Percentiles rank a stretch among this genome's conserved stretches.
These are phyloP conservation scores for Labeo catla DNA, from an alignment of 2,113 vertebrate genomes.

Conservation along the genomic window DNA sequence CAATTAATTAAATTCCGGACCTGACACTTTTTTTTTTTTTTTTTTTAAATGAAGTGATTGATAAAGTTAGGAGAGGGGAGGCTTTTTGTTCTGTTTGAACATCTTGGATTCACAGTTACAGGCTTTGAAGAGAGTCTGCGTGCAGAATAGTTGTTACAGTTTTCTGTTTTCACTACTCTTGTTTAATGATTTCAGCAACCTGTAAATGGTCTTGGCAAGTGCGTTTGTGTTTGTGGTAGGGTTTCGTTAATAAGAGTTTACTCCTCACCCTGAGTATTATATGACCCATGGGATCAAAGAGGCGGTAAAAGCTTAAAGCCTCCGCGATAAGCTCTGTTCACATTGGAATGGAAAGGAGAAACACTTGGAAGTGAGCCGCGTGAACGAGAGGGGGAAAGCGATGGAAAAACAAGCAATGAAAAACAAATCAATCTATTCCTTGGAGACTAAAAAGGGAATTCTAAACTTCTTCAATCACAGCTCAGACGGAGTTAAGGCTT, in stretches of 20 bases:
- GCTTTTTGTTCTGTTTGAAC: background rate
- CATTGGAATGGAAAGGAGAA: constrained; percentile 34
- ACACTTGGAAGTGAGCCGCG: constrained; percentile 25
- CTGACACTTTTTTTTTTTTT: constrained; percentile 52
- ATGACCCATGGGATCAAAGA: constrained; percentile 26
- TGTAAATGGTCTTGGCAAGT: constrained; percentile 18
- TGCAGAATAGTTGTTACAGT: background rate
- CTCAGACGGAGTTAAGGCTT: constrained; percentile 27
- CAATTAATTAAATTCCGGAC: constrained; percentile 71
- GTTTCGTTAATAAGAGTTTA: constrained; percentile 35
- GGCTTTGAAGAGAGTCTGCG: background rate
- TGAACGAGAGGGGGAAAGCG: background rate
- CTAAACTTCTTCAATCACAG: constrained; percentile 43
- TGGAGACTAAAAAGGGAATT: constrained; percentile 30
- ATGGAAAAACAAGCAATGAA: constrained; percentile 38
- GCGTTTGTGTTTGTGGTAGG: background rate
- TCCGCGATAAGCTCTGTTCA: constrained; percentile 1
- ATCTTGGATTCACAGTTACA: background rate
- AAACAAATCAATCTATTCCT: constrained; percentile 40
- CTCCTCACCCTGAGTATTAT: constrained; percentile 28
- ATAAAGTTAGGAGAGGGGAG: constrained; percentile 16
- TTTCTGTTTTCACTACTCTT: background rate
- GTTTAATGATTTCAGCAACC: constrained; percentile 27
- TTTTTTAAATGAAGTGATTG: constrained; percentile 49
- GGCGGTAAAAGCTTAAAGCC: constrained; percentile 32